Evolutionary conservation across 53 echinoderm and acorn worm genomes (phyloP), one percentile per base, ranked within the genome.

Genomic region (Echinometra lucunter): DNA sequence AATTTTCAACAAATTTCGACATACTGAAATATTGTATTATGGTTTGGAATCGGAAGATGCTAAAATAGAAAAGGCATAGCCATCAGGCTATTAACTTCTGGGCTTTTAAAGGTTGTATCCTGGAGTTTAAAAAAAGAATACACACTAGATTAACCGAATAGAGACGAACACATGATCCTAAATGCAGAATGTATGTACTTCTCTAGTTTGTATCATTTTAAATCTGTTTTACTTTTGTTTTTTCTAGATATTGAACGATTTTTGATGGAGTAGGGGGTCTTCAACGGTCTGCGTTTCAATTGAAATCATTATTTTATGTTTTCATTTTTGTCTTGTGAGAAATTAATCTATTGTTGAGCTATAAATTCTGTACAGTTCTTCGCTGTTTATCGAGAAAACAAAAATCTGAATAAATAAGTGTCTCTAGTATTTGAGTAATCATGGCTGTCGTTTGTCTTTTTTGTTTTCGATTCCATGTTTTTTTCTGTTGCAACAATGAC

Each of bases 401-500:
- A n/a, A 25, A 75, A 53, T 56, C 58, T 92, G 56, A 92, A 92
- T 92, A 92, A 92, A 92, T 78, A 78, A 35, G 78, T 92, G 78
- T 92, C 92, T 92, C 92, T 92, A 92, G 92, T 92, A 92, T 92
- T 92, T 92, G 80, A 92, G 55, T 92, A 92, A 57, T 80, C 6
- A 55, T n/a, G 40, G n/a, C 7, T 44, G 28, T 45, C 10, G 44
- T n/a, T 13, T 66, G 12, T 35, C 66, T 91, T 60, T 35, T 23
- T 88, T n/a, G 47, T 88, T 89, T 44, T 44, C 49, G 10, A 85
- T 37, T 27, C 2, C 17, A n/a, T n/a, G n/a, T n/a, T n/a, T n/a
- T 37, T 37, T 37, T 38, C 37, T 80, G 38, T 80, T 17, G 21
- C 37, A 6, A 53, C 13, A 53, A 53, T n/a, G n/a, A n/a, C n/a